Evolutionary conservation across 2,113 vertebrate species (phyloP).

Genomic region (Nycticorax nycticorax): DNA sequence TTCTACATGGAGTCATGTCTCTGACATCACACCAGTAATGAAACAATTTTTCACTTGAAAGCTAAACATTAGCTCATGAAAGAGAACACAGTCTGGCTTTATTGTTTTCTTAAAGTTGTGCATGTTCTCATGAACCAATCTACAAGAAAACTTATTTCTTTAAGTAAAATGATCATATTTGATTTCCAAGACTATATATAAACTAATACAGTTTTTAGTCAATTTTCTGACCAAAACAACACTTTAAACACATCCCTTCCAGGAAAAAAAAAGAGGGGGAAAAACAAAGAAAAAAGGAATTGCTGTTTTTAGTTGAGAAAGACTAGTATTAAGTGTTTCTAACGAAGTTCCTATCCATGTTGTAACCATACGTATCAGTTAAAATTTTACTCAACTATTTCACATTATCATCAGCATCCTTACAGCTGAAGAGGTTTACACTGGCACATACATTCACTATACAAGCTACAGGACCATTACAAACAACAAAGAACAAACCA

Average conservation of each 20-base stretch:
- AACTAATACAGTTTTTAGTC: neutral
- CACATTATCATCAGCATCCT: neutral
- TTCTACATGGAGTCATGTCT: neutral
- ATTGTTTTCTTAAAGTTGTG: neutral
- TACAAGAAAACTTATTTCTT: neutral
- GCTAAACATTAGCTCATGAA: neutral
- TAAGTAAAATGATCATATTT: neutral
- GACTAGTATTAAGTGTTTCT: neutral
- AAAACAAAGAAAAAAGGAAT: neutral
- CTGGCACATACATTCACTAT: neutral
- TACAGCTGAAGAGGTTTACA: neutral
- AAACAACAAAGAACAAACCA: neutral
- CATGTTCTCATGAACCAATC: neutral
- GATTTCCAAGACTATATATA: neutral
- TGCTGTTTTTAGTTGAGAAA: neutral
- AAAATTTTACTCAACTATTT: neutral
- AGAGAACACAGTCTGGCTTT: neutral
- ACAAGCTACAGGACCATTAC: neutral
- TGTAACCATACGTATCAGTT: neutral
- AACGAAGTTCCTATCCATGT: neutral
- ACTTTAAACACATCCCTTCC: neutral
- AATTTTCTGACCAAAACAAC: neutral
- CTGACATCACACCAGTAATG: neutral
- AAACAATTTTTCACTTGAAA: neutral
- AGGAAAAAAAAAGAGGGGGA: fast-evolving